Conservation (phyloP, 2,888 invertebrate species). For the Volucella bombylans region DNA sequence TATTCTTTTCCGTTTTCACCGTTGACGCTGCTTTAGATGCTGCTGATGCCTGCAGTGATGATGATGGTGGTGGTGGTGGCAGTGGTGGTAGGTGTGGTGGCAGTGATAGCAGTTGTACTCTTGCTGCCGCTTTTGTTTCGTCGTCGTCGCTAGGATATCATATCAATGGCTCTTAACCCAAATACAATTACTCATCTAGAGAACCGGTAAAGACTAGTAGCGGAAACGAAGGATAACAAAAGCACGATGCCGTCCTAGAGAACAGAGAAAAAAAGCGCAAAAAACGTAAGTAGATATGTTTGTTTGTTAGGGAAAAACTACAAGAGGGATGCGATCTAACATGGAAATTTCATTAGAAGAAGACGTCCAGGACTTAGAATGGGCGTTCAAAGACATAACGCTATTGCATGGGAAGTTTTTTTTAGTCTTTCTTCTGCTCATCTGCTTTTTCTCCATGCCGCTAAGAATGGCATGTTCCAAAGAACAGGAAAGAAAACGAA, state of each 20-base stretch:
- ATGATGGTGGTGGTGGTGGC: slow-evolving; percentile 29
- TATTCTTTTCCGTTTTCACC: slow-evolving; percentile 41
- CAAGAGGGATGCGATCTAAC: slow-evolving; percentile 71
- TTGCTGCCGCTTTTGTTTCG: slow-evolving; percentile 70
- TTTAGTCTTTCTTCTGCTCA: slow-evolving; percentile 18
- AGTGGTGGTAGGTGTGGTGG: background rate
- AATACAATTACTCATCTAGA: slow-evolving; percentile 77
- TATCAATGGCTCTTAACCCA: slow-evolving; percentile 77
- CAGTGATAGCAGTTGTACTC: slow-evolving; percentile 6
- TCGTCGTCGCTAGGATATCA: slow-evolving; percentile 73
- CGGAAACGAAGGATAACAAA: slow-evolving; percentile 69
- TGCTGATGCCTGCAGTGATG: background rate
- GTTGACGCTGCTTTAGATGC: slow-evolving; percentile 41
- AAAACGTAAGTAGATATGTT: slow-evolving; percentile 38
- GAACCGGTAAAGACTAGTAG: slow-evolving; percentile 71
- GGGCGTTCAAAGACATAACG: slow-evolving; percentile 71
- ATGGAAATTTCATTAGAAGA: slow-evolving; percentile 74
- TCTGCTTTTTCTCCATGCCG: slow-evolving; percentile 26
- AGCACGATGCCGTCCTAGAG: slow-evolving; percentile 16
- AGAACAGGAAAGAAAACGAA: slow-evolving; percentile 41
- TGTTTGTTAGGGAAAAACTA: slow-evolving; percentile 51
- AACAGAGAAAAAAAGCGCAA: slow-evolving; percentile 55
- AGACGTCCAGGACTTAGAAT: slow-evolving; percentile 68
- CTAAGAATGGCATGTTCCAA: slow-evolving; percentile 62
- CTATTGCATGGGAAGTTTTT: slow-evolving; percentile 44